Percentiles rank a stretch among this genome's conserved stretches.
Evolutionary conservation across 2,113 vertebrate genomes (phyloP).

Genomic region (human (Homo sapiens)): DNA sequence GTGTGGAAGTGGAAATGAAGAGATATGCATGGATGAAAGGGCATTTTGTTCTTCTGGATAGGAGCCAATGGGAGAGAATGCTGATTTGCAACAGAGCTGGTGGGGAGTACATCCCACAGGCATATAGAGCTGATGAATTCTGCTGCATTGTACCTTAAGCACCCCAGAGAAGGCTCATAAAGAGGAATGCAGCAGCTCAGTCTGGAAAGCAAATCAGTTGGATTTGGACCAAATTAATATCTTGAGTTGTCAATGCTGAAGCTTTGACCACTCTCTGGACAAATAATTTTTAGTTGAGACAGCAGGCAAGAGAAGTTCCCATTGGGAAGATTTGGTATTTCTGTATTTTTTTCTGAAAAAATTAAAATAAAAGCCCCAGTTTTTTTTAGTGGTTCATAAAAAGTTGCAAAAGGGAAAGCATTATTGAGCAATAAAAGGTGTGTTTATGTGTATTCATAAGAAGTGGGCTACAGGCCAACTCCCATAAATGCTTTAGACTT

Average conservation of each 20-base stretch:
- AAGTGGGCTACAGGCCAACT: constrained; percentile 55
- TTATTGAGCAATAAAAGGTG: constrained; percentile 74
- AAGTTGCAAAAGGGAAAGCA: constrained; percentile 69
- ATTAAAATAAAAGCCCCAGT: constrained; percentile 57
- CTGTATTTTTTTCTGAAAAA: constrained; percentile 55
- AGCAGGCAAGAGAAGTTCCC: constrained; percentile 63
- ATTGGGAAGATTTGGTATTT: constrained; percentile 61
- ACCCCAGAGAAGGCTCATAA: constrained; percentile 28
- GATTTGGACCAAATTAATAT: constrained; percentile 67
- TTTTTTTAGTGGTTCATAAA: constrained; percentile 73
- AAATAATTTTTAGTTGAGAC: constrained; percentile 62
- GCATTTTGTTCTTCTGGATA: background rate
- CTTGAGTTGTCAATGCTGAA: constrained; percentile 53
- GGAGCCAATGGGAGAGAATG: background rate
- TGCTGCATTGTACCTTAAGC: background rate
- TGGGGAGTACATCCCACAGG: background rate
- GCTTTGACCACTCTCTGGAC: constrained; percentile 58
- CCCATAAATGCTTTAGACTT: constrained; percentile 50
- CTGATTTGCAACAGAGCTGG: background rate
- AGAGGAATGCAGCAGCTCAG: constrained; percentile 50
- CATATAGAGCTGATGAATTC: constrained; percentile 24
- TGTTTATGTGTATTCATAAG: constrained; percentile 68
- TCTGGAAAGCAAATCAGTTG: constrained; percentile 41
- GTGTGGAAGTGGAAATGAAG: background rate
- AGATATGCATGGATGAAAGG: background rate